Percentiles rank a stretch among this genome's conserved stretches.
These are phyloP conservation scores for Epsilonema sp. DNA, from an alignment of 2,888 invertebrate genomes.

Conservation along the genomic window DNA sequence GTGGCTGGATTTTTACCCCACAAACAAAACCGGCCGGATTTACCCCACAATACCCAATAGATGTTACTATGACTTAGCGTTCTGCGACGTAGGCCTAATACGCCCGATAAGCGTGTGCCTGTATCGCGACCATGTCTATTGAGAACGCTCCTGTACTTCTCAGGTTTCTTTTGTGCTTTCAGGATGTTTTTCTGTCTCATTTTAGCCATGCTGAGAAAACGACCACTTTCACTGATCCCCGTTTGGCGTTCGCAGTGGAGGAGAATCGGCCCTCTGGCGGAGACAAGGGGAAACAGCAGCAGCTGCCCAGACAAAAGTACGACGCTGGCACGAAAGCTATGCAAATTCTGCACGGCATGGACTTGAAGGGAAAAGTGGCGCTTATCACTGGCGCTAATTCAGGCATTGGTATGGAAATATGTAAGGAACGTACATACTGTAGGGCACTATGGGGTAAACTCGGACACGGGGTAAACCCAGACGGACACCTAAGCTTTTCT, in stretches of 20 bases:
- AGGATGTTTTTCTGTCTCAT: neutral
- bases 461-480: too few relatives aligned
- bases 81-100: too few relatives aligned
- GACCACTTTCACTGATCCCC: conserved; percentile 68
- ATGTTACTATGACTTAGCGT: too few relatives aligned
- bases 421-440: neutral
- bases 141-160: too few relatives aligned
- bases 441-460: too few relatives aligned
- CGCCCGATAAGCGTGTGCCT: too few relatives aligned
- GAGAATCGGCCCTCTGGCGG: conserved; percentile 31
- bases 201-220: conserved; percentile 47
- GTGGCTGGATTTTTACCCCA: too few relatives aligned
- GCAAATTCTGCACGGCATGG: conserved; percentile 64
- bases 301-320: conserved; percentile 47
- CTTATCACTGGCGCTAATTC: conserved; percentile 69
- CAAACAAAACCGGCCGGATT: too few relatives aligned
- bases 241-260: conserved; percentile 71
- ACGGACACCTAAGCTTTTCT: too few relatives aligned
- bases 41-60: too few relatives aligned
- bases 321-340: conserved; percentile 64
- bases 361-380: conserved; percentile 58
- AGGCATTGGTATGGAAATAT: conserved; percentile 50
- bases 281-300: neutral
- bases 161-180: too few relatives aligned
- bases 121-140: too few relatives aligned